phyloP scores from a whole-genome alignment of 2,888 invertebrate genomes.

The Apamea crenata region DNA sequence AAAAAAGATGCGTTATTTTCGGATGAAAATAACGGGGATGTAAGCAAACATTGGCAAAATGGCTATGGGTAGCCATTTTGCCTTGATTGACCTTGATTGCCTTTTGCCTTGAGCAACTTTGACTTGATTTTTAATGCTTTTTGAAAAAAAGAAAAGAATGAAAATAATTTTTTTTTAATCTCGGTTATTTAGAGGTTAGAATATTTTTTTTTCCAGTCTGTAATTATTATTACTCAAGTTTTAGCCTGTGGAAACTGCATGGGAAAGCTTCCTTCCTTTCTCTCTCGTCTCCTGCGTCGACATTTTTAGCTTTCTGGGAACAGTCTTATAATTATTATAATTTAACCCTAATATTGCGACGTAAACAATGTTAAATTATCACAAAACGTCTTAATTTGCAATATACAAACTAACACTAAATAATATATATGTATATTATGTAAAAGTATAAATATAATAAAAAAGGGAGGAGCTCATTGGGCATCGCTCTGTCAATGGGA shows the following conservation, averaged over 20 bases:
- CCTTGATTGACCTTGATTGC: no score
- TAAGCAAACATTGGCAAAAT: neutral
- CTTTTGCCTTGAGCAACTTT: neutral
- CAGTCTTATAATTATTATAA: neutral
- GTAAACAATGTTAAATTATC: neutral
- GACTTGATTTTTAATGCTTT: neutral
- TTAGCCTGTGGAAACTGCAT: neutral
- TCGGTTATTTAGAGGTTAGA: no score
- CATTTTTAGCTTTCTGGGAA: neutral
- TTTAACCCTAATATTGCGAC: neutral
- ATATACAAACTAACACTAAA: no score
- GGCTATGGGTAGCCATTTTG: no score
- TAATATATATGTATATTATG: no score
- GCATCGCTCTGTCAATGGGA: no score
- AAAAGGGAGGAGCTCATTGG: no score
- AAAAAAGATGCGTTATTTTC: conserved; percentile 39
- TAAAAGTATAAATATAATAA: no score
- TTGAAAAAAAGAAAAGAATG: neutral
- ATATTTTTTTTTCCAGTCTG: no score
- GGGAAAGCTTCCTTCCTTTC: no score
- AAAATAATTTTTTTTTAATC: no score
- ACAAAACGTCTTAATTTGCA: neutral
- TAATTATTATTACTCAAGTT: neutral
- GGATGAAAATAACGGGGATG: neutral
- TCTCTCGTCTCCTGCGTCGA: neutral